These are phyloP conservation scores for Xiphophorus maculatus DNA, from an alignment of 2,113 vertebrate genomes.

Conservation along the genomic window DNA sequence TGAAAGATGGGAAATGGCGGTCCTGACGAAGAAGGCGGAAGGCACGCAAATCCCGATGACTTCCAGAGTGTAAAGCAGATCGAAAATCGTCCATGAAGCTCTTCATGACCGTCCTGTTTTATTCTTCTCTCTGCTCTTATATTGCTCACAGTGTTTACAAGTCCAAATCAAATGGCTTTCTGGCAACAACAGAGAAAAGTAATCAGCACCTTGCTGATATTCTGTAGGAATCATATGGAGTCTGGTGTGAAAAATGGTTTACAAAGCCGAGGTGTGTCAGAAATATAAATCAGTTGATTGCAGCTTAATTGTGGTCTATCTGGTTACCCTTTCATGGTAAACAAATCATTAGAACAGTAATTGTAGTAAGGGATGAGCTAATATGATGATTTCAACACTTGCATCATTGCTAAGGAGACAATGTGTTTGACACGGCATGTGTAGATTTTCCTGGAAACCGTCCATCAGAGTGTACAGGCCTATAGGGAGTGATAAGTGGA, in stretches of 20 bases:
- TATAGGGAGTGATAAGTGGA: too few relatives aligned
- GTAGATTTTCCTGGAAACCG: too few relatives aligned
- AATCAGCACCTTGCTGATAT: conserved; percentile 42
- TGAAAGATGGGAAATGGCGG: conserved; percentile 36
- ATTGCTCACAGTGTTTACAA: conserved; percentile 32
- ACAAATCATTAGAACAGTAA: conserved; percentile 28
- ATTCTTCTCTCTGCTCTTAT: conserved; percentile 10
- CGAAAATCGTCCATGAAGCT: conserved; percentile 9
- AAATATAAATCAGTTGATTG: conserved; percentile 33
- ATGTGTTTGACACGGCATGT: background rate
- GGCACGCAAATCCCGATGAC: conserved; percentile 23
- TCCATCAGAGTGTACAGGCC: too few relatives aligned
- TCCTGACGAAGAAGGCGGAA: conserved; percentile 19
- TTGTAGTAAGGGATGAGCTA: background rate
- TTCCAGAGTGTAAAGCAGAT: conserved; percentile 35
- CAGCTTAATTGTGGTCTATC: conserved; percentile 5
- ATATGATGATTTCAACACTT: conserved; percentile 1
- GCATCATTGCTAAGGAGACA: background rate
- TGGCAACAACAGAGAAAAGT: conserved; percentile 3
- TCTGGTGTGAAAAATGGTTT: background rate
- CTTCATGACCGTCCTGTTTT: conserved; percentile 8
- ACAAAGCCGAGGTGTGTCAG: background rate
- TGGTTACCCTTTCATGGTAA: conserved; percentile 4
- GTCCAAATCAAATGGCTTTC: conserved; percentile 25
- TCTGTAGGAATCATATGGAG: background rate